These are phyloP conservation scores for Rallus limicola DNA, from an alignment of 2,113 vertebrate species.

Conservation along the genomic window DNA sequence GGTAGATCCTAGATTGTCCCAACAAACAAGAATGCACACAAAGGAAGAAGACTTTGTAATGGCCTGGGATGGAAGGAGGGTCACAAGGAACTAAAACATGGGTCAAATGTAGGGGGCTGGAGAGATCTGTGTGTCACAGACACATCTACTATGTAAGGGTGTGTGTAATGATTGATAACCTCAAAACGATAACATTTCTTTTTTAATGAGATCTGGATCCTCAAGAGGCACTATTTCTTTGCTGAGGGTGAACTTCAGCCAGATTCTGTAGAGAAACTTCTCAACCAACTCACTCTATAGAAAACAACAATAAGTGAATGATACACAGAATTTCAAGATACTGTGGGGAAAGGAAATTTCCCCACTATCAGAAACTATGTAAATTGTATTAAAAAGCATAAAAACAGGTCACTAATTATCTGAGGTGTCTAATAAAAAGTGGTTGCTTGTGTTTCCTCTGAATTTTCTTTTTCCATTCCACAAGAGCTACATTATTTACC, in stretches of 20 bases:
- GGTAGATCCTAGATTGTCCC: background rate
- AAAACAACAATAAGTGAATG: background rate
- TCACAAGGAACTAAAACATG: background rate
- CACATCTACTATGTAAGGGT: background rate
- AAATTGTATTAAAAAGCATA: background rate
- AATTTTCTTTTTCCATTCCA: background rate
- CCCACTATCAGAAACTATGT: background rate
- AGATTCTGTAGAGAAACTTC: background rate
- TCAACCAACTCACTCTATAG: background rate
- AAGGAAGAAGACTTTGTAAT: background rate
- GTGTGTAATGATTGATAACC: background rate
- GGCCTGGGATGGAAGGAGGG: background rate
- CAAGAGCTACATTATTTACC: background rate
- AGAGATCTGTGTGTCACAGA: background rate
- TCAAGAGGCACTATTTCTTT: background rate
- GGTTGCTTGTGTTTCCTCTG: background rate
- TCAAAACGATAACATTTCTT: background rate
- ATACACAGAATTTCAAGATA: background rate
- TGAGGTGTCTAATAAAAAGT: background rate
- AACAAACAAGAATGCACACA: background rate
- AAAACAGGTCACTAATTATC: background rate
- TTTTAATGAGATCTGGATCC: background rate
- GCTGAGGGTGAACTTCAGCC: background rate
- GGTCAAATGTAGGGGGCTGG: background rate
- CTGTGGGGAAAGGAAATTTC: accelerated